These are phyloP conservation scores for Astropecten irregularis DNA, from an alignment of 53 echinoderm and acorn worm species.

Conservation along the genomic window DNA sequence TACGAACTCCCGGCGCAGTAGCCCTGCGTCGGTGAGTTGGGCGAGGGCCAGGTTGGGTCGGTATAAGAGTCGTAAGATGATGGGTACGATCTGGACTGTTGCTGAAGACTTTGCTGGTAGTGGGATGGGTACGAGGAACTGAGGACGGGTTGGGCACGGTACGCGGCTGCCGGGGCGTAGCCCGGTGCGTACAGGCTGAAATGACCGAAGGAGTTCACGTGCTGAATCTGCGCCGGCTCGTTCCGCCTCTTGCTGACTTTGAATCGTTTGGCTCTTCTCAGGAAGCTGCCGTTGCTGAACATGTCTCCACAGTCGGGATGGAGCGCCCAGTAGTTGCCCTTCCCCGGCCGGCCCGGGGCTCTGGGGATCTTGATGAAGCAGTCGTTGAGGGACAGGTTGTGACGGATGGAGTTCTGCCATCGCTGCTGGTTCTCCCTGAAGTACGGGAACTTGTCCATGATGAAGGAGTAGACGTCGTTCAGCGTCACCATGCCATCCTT, in stretches of 20 bases:
- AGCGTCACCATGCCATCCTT: slow-evolving; percentile 91
- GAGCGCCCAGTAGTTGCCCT: slow-evolving; percentile 91
- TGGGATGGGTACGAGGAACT: neutral
- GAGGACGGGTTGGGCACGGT: neutral
- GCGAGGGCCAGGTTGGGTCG: neutral
- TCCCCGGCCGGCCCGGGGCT: slow-evolving; percentile 86
- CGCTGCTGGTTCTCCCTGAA: slow-evolving; percentile 89
- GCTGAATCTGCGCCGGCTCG: slow-evolving; percentile 84
- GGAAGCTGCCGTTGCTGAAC: slow-evolving; percentile 91
- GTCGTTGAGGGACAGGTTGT: slow-evolving; percentile 83
- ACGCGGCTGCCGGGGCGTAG: neutral
- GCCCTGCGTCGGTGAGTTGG: neutral
- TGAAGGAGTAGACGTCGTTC: slow-evolving; percentile 86
- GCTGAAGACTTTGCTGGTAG: neutral
- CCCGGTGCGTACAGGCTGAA: slow-evolving; percentile 67
- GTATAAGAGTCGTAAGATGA: slow-evolving; percentile 2
- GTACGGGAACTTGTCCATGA: slow-evolving; percentile 88
- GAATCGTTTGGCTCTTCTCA: slow-evolving; percentile 84
- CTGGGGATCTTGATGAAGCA: slow-evolving; percentile 89
- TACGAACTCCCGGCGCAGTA: neutral
- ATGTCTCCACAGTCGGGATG: slow-evolving; percentile 89
- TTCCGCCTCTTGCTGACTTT: slow-evolving; percentile 69
- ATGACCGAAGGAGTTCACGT: slow-evolving; percentile 81
- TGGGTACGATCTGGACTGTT: slow-evolving; percentile 4
- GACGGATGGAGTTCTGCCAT: slow-evolving; percentile 94